These are phyloP conservation scores for Cariama cristata DNA, from an alignment of 2,113 vertebrate species.

Conservation along the genomic window DNA sequence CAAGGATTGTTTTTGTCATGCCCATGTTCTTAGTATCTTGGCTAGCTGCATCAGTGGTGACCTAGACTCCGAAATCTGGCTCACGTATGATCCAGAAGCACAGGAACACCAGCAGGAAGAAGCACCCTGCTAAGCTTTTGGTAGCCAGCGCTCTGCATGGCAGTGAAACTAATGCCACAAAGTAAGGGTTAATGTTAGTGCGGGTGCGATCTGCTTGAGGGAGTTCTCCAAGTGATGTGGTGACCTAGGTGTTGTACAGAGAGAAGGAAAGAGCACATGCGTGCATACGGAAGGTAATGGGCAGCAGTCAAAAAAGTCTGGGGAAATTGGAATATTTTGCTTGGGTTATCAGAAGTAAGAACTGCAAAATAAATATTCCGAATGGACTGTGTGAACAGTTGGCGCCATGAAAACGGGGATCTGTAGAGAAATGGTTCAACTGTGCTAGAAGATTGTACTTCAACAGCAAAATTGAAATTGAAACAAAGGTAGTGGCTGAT, in stretches of 20 bases:
- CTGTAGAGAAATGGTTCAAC: neutral
- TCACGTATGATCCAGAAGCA: neutral
- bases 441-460: neutral
- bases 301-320: neutral
- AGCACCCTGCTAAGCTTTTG: neutral
- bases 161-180: neutral
- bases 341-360: neutral
- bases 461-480: neutral
- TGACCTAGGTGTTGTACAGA: neutral
- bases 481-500: neutral
- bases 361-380: neutral
- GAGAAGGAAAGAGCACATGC: neutral
- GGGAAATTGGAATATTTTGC: neutral
- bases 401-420: neutral
- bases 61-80: neutral
- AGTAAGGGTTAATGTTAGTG: neutral
- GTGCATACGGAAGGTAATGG: neutral
- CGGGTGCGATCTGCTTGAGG: neutral
- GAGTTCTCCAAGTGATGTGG: neutral
- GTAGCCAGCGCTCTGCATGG: neutral
- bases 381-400: neutral
- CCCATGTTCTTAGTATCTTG: neutral
- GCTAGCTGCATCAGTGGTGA: neutral
- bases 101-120: neutral
- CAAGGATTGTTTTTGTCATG: neutral